These are phyloP conservation scores for Mesocentrotus franciscanus DNA, from an alignment of 53 echinoderm and acorn worm species.

Conservation along the genomic window DNA sequence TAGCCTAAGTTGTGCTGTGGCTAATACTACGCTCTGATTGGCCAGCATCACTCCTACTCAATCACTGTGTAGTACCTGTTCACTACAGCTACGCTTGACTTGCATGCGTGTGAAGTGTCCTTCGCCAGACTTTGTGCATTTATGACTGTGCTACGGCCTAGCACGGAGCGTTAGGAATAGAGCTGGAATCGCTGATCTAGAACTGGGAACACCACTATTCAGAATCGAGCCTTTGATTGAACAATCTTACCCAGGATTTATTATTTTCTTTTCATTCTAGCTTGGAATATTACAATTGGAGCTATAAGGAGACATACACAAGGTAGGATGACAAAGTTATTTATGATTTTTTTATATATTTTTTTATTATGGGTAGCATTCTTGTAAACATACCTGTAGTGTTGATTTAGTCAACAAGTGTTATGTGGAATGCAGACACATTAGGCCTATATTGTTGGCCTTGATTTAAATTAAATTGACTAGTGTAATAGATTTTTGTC, in stretches of 20 bases:
- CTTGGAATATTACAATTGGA: not conserved
- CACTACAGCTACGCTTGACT: not conserved
- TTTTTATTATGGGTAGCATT: no score
- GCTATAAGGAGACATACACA: not conserved
- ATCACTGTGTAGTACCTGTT: not conserved
- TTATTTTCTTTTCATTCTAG: not conserved
- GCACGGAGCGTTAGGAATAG: not conserved
- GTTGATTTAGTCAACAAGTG: no score
- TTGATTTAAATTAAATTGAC: no score
- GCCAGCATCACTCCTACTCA: not conserved
- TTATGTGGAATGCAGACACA: no score
- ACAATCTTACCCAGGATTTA: not conserved
- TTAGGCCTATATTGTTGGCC: no score
- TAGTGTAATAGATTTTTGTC: no score
- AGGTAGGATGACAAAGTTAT: not conserved
- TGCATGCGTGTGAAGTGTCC: not conserved
- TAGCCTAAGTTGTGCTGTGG: conserved; percentile 25
- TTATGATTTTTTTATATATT: not conserved
- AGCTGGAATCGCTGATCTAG: not conserved
- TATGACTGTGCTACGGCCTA: not conserved
- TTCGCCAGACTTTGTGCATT: not conserved
- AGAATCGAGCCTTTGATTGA: not conserved
- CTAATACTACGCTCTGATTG: conserved; percentile 20
- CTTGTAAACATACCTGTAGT: no score
- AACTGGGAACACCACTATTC: not conserved